Conservation (phyloP, 2,797 vertebrate species). For the Hemibagrus guttatus region DNA sequence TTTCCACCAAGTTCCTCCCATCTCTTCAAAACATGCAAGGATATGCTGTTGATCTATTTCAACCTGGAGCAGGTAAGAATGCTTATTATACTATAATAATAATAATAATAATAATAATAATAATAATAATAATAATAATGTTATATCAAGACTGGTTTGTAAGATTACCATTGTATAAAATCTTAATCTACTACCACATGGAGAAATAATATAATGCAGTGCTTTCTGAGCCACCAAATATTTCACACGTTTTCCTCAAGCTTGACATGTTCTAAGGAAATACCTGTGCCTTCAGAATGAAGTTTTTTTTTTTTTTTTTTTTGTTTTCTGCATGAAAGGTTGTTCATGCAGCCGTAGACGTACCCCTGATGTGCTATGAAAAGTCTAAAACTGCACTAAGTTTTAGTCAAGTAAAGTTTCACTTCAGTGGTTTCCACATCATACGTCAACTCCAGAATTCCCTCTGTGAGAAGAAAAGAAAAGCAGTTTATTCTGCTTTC, state of each 20-base stretch:
- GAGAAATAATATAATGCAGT: neutral
- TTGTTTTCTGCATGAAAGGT: neutral
- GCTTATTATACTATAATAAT: too few species aligned
- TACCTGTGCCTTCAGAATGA: neutral
- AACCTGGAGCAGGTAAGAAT: neutral
- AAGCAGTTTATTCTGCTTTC: neutral
- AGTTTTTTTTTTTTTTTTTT: neutral
- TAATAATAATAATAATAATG: too few species aligned
- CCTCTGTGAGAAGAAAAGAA: neutral
- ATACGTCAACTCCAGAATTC: constrained; percentile 3
- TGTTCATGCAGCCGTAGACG: neutral
- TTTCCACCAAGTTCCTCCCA: neutral
- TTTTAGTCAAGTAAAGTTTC: constrained; percentile 2
- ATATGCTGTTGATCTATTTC: neutral
- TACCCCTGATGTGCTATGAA: constrained; percentile 16
- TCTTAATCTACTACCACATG: neutral
- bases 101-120: too few species aligned
- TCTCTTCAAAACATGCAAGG: neutral
- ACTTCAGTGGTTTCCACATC: neutral
- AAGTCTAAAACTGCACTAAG: neutral
- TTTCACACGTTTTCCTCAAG: neutral
- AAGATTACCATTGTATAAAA: neutral
- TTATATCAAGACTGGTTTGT: neutral
- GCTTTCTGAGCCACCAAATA: neutral
- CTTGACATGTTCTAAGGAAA: neutral